These are phyloP conservation scores for Picathartes gymnocephalus DNA, from an alignment of 2,113 vertebrate species.

Conservation along the genomic window DNA sequence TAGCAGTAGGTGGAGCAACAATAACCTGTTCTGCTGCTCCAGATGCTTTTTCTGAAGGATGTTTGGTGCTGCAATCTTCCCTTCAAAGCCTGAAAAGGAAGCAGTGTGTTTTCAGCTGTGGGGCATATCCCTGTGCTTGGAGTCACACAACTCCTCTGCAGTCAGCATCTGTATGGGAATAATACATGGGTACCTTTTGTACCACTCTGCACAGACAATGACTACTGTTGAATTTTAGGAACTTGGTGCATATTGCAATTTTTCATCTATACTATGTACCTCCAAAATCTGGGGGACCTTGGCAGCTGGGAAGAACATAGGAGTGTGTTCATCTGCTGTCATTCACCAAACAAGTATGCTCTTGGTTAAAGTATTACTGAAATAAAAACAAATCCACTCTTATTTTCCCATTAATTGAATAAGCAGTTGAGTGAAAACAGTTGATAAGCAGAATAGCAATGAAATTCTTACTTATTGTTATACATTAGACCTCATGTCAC, in stretches of 20 bases:
- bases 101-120: not conserved
- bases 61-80: not conserved
- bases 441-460: not conserved
- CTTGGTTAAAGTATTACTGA: not conserved
- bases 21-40: not conserved
- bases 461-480: not conserved
- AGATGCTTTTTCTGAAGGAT: not conserved
- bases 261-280: not conserved
- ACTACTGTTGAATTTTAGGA: not conserved
- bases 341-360: not conserved
- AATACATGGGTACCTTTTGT: not conserved
- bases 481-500: not conserved
- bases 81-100: not conserved
- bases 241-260: not conserved
- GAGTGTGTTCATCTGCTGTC: not conserved
- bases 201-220: not conserved
- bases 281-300: not conserved
- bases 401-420: not conserved
- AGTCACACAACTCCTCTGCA: not conserved
- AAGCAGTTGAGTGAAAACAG: not conserved
- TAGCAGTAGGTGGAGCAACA: not conserved
- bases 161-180: not conserved
- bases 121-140: not conserved
- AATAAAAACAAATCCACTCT: not conserved
- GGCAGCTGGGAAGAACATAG: not conserved